phyloP scores from a whole-genome alignment of 2,797 vertebrate genomes.

The Acrossocheilus fasciatus region DNA sequence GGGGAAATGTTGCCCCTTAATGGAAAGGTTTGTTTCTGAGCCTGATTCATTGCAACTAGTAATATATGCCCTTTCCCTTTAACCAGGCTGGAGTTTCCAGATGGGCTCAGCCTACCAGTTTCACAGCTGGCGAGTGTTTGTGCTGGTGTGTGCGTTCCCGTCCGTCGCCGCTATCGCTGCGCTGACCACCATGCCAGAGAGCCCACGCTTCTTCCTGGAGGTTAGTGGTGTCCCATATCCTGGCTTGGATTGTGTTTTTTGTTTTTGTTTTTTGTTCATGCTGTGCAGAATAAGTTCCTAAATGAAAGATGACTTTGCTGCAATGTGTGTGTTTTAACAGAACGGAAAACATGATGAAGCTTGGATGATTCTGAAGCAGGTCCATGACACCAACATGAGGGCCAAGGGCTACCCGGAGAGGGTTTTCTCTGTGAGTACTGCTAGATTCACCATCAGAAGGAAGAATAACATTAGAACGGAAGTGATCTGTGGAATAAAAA shows the following conservation, averaged over 20 bases:
- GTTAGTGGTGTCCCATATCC: conserved; percentile 70
- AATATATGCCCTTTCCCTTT: background rate
- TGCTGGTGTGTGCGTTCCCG: conserved; percentile 94
- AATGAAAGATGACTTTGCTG: background rate
- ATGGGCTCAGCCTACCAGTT: conserved; percentile 99
- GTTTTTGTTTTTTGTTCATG: background rate
- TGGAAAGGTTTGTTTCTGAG: background rate
- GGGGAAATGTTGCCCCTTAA: background rate
- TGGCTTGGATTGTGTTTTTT: background rate
- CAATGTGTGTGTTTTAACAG: conserved; percentile 71
- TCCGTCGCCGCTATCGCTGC: conserved; percentile 94
- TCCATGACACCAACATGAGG: conserved; percentile 98
- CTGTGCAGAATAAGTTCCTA: background rate
- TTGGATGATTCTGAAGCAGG: conserved; percentile 99
- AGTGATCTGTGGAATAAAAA: background rate
- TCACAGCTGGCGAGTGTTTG: conserved; percentile 98
- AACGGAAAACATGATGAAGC: conserved; percentile 96
- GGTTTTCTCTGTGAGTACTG: conserved; percentile 90
- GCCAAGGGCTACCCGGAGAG: conserved; percentile 95
- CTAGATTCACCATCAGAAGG: background rate
- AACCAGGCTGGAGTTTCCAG: conserved; percentile 97
- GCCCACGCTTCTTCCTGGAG: conserved; percentile 96
- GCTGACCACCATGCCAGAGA: conserved; percentile 95
- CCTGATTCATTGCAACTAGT: background rate
- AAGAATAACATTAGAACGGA: background rate